These are phyloP conservation scores for Lasius platythorax DNA, from an alignment of 2,888 invertebrate species.

Conservation along the genomic window DNA sequence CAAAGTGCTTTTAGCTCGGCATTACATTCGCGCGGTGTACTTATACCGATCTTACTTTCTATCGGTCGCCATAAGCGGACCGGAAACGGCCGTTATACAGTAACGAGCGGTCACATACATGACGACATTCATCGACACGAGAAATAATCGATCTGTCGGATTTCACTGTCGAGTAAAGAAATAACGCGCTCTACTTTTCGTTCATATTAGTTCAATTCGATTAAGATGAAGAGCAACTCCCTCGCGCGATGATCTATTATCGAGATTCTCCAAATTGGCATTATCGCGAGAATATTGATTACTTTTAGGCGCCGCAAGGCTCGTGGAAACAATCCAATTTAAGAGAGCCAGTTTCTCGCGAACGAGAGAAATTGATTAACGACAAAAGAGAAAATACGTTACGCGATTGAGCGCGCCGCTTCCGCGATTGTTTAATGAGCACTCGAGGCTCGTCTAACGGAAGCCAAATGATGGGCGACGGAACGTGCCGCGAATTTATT, in stretches of 20 bases:
- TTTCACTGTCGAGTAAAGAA: conserved; percentile 39
- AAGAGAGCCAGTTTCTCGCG: conserved; percentile 47
- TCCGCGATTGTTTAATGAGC: conserved; percentile 41
- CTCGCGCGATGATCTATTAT: neutral
- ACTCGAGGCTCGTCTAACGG: conserved; percentile 35
- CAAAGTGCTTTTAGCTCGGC: conserved; percentile 44
- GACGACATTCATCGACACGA: neutral
- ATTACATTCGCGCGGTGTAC: conserved; percentile 64
- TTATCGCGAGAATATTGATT: neutral
- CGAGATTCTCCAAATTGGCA: neutral
- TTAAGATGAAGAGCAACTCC: neutral
- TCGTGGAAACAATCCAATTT: conserved; percentile 35
- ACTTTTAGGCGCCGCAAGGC: neutral
- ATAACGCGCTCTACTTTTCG: neutral
- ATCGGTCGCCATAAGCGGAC: conserved; percentile 71
- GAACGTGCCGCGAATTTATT: neutral
- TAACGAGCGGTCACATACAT: conserved; percentile 35
- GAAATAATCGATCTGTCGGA: conserved; percentile 41
- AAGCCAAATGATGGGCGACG: conserved; percentile 23
- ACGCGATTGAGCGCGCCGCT: conserved; percentile 43
- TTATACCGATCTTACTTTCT: conserved; percentile 78
- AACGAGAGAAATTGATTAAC: conserved; percentile 65
- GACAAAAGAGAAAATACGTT: conserved; percentile 63
- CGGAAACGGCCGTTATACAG: conserved; percentile 69
- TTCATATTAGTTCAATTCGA: neutral